Evolutionary conservation across 2,113 vertebrate genomes (phyloP).

Genomic region (Trematomus loennbergii): DNA sequence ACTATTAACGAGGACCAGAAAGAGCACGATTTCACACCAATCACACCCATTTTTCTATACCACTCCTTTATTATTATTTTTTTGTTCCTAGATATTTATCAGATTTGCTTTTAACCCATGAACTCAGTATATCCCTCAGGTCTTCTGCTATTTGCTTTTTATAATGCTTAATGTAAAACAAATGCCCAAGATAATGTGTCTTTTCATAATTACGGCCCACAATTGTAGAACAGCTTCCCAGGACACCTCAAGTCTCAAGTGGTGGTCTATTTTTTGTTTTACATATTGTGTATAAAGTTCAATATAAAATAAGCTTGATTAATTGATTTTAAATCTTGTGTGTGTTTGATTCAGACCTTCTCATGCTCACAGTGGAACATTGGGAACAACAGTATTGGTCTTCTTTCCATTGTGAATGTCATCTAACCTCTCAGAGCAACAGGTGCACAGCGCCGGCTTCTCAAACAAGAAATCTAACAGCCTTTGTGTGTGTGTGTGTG

Average conservation of each 20-base stretch:
- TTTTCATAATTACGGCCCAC: neutral
- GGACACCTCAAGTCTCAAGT: no score
- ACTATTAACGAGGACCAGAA: no score
- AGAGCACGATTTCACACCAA: no score
- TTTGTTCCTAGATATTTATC: neutral
- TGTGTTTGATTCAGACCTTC: neutral
- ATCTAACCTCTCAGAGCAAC: conserved; percentile 38
- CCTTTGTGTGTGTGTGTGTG: conserved; percentile 14
- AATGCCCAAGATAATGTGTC: neutral
- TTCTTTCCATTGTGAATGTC: conserved; percentile 40
- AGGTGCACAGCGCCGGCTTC: conserved; percentile 41
- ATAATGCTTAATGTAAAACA: neutral
- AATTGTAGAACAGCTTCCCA: neutral
- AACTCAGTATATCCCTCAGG: neutral
- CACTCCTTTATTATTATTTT: neutral
- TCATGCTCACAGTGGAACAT: neutral
- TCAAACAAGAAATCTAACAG: neutral
- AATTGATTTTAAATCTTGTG: no score
- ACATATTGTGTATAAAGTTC: no score
- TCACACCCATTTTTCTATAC: no score
- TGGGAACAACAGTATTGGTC: neutral
- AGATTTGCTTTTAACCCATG: neutral
- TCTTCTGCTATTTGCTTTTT: neutral
- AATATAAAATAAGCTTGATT: no score
- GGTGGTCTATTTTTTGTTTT: no score